Evolutionary conservation across 2,888 invertebrate genomes (phyloP).

Genomic region (Eudasyphora cyanicolor): DNA sequence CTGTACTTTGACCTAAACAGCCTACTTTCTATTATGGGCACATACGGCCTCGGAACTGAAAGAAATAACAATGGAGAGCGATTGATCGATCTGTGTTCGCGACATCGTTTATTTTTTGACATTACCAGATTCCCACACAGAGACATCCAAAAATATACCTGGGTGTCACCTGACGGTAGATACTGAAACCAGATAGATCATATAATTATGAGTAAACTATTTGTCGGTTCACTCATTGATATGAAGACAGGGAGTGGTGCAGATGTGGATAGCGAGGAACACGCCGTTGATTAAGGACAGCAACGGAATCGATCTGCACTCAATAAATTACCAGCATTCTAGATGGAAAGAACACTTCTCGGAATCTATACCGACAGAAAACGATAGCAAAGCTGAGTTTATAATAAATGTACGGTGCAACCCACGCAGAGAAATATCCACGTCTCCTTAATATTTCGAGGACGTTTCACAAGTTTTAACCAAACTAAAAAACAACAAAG

Average conservation of each 20-base stretch:
- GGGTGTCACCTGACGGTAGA: no score
- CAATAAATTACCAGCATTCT: not conserved
- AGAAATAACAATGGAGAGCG: not conserved
- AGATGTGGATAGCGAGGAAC: no score
- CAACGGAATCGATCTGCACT: not conserved
- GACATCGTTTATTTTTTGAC: not conserved
- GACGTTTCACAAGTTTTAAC: not conserved
- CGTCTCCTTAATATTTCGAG: not conserved
- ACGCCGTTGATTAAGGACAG: not conserved
- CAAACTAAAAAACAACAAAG: no score
- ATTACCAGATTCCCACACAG: not conserved
- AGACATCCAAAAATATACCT: no score
- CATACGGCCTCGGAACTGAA: not conserved
- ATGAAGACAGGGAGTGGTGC: no score
- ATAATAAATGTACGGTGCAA: not conserved
- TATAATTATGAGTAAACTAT: no score
- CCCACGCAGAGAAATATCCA: not conserved
- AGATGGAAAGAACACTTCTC: no score
- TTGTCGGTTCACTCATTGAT: no score
- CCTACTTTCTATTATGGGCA: slow-evolving; percentile 83
- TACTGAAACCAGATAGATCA: not conserved
- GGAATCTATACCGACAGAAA: no score
- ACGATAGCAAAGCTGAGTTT: no score
- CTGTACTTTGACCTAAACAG: no score
- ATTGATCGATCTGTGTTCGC: not conserved